phyloP scores from a whole-genome alignment of 2,797 vertebrate genomes.

The Xenops minutus region DNA sequence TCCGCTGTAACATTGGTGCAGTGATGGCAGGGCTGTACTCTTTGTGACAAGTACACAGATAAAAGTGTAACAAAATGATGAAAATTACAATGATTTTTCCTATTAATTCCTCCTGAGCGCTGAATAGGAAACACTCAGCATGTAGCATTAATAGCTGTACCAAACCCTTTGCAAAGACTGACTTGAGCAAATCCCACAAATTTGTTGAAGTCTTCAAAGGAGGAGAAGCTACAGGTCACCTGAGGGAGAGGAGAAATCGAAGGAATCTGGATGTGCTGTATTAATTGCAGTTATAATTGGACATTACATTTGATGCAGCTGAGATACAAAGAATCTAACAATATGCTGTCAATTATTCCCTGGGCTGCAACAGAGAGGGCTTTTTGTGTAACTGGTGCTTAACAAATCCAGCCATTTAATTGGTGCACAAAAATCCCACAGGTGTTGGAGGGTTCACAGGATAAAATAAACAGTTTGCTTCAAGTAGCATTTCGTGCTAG shows the following conservation, averaged over 20 bases:
- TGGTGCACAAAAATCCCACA: not conserved
- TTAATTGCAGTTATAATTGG: not conserved
- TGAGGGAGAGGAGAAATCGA: not conserved
- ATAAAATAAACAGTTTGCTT: not conserved
- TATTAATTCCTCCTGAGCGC: not conserved
- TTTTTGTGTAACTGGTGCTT: not conserved
- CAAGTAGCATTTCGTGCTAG: not conserved
- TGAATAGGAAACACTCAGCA: not conserved
- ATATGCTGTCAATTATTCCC: rapidly evolving
- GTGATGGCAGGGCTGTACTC: not conserved
- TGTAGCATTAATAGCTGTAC: not conserved
- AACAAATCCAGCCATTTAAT: not conserved
- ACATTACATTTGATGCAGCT: not conserved
- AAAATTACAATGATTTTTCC: not conserved
- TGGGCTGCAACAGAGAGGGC: not conserved
- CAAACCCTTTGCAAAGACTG: not conserved
- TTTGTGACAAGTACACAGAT: not conserved
- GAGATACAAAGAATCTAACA: not conserved
- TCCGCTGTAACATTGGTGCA: not conserved
- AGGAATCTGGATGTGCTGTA: not conserved
- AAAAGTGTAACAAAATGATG: not conserved
- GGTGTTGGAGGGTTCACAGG: not conserved
- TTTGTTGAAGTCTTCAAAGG: not conserved
- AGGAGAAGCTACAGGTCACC: not conserved
- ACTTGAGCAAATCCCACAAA: not conserved